These are phyloP conservation scores for Jaculus jaculus DNA, from an alignment of 2,113 vertebrate genomes.

Conservation along the genomic window DNA sequence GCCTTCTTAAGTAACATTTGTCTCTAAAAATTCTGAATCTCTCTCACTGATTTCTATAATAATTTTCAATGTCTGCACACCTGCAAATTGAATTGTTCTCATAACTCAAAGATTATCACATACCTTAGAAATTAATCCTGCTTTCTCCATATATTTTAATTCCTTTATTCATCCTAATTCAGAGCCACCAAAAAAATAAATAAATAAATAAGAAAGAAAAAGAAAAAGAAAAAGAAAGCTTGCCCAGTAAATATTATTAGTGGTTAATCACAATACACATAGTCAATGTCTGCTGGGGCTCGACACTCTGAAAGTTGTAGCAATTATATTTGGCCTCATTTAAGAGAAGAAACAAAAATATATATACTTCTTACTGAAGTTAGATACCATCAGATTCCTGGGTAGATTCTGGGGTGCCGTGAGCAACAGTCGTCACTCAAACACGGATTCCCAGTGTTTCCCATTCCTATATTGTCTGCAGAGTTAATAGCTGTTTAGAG, in stretches of 20 bases:
- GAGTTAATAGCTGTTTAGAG: slow-evolving; percentile 42
- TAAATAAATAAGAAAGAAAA: too few relatives aligned
- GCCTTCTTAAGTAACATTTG: background rate
- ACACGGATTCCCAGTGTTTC: background rate
- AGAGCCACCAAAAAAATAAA: background rate
- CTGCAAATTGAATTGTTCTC: background rate
- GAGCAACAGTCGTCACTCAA: background rate
- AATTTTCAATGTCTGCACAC: background rate
- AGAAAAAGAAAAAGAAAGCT: too few relatives aligned
- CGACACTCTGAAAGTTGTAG: background rate
- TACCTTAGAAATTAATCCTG: background rate
- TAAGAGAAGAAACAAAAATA: background rate
- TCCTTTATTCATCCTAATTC: background rate
- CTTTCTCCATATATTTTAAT: background rate
- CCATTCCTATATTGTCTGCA: background rate
- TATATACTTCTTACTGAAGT: background rate
- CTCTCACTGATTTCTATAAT: background rate
- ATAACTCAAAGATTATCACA: background rate
- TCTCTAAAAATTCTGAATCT: background rate
- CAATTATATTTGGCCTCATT: slow-evolving; percentile 27
- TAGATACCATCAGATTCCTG: background rate
- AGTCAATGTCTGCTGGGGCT: background rate
- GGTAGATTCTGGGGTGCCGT: background rate
- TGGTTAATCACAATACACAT: background rate
- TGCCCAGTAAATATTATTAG: slow-evolving; percentile 24